Evolutionary conservation across 2,113 vertebrate genomes (phyloP).

Genomic region (Phalacrocorax aristotelis): DNA sequence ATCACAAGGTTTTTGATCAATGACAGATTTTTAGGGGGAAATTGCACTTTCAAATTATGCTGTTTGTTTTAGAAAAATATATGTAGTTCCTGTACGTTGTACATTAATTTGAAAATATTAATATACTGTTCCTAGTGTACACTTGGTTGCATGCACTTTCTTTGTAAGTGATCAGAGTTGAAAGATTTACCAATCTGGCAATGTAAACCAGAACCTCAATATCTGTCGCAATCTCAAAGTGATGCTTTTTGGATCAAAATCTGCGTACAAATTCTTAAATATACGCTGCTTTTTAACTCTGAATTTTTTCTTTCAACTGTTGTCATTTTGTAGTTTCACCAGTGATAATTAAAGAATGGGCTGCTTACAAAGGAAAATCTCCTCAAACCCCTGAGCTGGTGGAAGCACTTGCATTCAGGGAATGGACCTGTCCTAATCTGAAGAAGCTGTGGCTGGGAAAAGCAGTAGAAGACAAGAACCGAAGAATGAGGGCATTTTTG

Average conservation of each 20-base stretch:
- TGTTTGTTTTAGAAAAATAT: not conserved
- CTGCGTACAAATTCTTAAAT: not conserved
- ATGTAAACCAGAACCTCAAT: not conserved
- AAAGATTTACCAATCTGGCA: not conserved
- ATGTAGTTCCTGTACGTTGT: not conserved
- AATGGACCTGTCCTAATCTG: slow-evolving; percentile 95
- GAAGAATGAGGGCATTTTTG: slow-evolving; percentile 92
- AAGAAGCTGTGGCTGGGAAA: slow-evolving; percentile 95
- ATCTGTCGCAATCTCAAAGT: not conserved
- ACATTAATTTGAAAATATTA: not conserved
- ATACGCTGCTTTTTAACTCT: not conserved
- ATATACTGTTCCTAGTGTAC: not conserved
- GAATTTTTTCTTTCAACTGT: not conserved
- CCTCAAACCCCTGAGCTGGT: slow-evolving; percentile 95
- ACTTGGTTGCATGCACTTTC: not conserved
- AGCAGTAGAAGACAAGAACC: slow-evolving; percentile 94
- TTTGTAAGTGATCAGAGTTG: not conserved
- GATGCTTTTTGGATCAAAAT: not conserved
- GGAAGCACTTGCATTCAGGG: slow-evolving; percentile 92
- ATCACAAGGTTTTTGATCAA: not conserved
- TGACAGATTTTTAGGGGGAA: not conserved
- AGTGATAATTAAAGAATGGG: slow-evolving; percentile 95
- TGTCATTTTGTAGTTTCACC: slow-evolving; percentile 78
- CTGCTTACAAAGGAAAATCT: slow-evolving; percentile 95
- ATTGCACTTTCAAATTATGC: not conserved